Evolutionary conservation across 2,113 vertebrate genomes (phyloP).

Genomic region (Lutjanus erythropterus): DNA sequence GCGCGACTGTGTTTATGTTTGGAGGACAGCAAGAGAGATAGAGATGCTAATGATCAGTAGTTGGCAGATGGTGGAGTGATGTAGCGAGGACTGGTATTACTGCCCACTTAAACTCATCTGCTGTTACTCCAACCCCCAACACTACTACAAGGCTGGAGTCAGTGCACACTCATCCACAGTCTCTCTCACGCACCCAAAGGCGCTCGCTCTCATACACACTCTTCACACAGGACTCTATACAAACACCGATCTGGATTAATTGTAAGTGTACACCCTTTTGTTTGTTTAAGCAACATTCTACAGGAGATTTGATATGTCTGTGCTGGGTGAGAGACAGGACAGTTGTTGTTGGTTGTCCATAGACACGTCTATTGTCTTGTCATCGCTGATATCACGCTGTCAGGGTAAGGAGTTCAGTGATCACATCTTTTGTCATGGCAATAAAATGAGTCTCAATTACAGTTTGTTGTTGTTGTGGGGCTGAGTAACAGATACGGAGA

Average conservation of each 20-base stretch:
- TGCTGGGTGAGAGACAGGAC: background rate
- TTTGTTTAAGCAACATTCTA: conserved; percentile 29
- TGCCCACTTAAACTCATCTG: conserved; percentile 57
- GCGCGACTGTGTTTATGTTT: conserved; percentile 35
- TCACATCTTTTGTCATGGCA: conserved; percentile 52
- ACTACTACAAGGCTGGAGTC: conserved; percentile 44
- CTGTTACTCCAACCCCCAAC: conserved; percentile 47
- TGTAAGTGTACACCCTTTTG: conserved; percentile 61
- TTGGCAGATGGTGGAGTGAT: conserved; percentile 55
- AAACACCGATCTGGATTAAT: conserved; percentile 49
- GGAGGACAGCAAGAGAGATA: conserved; percentile 7
- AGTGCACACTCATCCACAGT: conserved; percentile 34
- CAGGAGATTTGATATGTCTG: conserved; percentile 16
- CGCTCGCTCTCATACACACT: conserved; percentile 10
- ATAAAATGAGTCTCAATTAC: conserved; percentile 53
- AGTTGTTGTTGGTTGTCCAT: conserved; percentile 36
- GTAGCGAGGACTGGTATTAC: conserved; percentile 47
- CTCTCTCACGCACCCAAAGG: conserved; percentile 26
- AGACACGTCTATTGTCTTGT: conserved; percentile 50
- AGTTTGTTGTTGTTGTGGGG: conserved; percentile 46
- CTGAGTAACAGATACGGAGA: conserved; percentile 37
- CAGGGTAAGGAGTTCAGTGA: conserved; percentile 38
- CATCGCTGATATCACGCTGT: conserved; percentile 26
- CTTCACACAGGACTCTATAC: conserved; percentile 26
- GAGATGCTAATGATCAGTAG: conserved; percentile 30